Conservation (phyloP, 2,113 vertebrate species). For the Lamprologus ornatipinnis region DNA sequence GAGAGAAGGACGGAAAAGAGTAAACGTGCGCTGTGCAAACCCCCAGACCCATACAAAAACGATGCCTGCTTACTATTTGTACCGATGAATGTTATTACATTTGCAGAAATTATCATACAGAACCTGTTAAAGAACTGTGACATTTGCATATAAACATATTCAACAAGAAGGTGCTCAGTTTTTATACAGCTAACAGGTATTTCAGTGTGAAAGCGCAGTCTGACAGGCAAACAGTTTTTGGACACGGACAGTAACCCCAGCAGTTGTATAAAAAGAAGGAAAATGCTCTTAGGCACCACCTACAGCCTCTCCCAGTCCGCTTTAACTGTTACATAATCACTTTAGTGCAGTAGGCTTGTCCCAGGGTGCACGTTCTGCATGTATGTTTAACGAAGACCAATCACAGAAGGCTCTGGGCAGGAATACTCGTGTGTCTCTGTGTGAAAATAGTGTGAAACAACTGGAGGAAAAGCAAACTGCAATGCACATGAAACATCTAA, state of each 20-base stretch:
- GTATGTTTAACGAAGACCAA: not conserved
- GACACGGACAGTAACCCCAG: slow-evolving; percentile 8
- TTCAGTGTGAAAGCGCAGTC: not conserved
- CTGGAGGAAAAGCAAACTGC: not conserved
- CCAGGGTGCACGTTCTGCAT: not conserved
- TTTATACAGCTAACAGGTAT: not conserved
- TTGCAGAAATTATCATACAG: not conserved
- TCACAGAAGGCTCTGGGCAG: not conserved
- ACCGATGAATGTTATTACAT: not conserved
- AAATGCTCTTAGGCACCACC: not conserved
- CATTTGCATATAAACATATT: not conserved
- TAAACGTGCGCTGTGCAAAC: not conserved
- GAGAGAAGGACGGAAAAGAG: not conserved
- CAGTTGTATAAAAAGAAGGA: not conserved
- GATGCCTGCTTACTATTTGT: not conserved
- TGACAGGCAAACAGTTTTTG: not conserved
- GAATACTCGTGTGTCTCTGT: not conserved
- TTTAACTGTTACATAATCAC: slow-evolving; percentile 51
- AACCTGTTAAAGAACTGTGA: not conserved
- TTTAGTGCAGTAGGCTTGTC: slow-evolving; percentile 17
- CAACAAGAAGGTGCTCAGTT: not conserved
- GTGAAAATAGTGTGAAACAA: not conserved
- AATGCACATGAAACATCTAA: not conserved
- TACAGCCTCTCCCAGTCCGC: slow-evolving; percentile 24
- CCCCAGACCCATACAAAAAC: not conserved